Evolutionary conservation across 2,888 invertebrate genomes (phyloP), one percentile per base, ranked within the genome.

Genomic region (Geotrupes spiniger): DNA sequence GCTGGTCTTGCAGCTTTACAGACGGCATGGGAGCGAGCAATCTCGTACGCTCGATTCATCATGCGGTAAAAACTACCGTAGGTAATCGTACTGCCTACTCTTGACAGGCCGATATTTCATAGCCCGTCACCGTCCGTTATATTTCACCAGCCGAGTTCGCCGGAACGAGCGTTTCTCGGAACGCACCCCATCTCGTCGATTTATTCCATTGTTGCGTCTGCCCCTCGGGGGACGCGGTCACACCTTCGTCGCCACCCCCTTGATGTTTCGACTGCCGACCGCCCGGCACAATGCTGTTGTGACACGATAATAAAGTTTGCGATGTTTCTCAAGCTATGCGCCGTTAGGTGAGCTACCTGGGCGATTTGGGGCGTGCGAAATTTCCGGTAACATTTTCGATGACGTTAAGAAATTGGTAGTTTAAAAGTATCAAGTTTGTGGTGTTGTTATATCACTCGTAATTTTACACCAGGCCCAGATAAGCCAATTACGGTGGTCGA

Each of bases 41-140:
- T 4, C n/a, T n/a, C 6, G 6, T 21, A 4, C 21, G 10, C 11
- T 12, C 33, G 9, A 33, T 33, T 33, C 14, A 33, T 33, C 33
- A 33, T 33, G 2, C 5, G 33, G 33, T 8, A 15, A 15, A 9
- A 33, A 15, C 33, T 12, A 33, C 12, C n/a, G 15, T 15, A 25
- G 14, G 39, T 26, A 36, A 36, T 26, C 33, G 26, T 41, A 40
- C 33, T 46, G 27, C 16, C 28, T 21, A 4, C 29, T 27, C 28
- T n/a, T 26, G 36, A 40, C 40, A 40, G 40, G 27, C 11, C 25
- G 43, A 53, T 53, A 53, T 53, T 53, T 53, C 46, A 53, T 45
- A 33, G 21, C 42, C 26, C 43, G 52, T 47, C 49, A 50, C 10
- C 49, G 28, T 46, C 21, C 21, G 36, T 42, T 46, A 40, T 46